Evolutionary conservation across 2,113 vertebrate species (phyloP).

Genomic region (Gymnorhina tibicen): DNA sequence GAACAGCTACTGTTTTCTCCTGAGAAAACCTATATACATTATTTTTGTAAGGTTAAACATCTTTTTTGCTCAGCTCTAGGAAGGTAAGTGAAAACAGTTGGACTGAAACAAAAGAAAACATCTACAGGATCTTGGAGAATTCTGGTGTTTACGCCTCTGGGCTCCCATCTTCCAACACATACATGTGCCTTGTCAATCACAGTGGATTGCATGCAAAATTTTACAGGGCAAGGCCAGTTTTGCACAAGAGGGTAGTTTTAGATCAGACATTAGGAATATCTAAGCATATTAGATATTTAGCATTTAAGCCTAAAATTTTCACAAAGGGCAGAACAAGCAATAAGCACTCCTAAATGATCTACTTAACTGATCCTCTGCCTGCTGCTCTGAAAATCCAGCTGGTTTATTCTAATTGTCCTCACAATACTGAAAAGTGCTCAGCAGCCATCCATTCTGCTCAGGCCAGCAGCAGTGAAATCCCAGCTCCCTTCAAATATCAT

Average conservation of each 20-base stretch:
- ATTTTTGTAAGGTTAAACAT: background rate
- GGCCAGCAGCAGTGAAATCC: background rate
- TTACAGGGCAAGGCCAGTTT: background rate
- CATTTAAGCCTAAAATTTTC: background rate
- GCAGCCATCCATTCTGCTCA: background rate
- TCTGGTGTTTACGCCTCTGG: background rate
- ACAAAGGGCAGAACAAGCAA: background rate
- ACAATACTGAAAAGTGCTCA: background rate
- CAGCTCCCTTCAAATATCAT: background rate
- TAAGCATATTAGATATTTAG: too few relatives aligned
- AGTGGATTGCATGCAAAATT: background rate
- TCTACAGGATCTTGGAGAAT: background rate
- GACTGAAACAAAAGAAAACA: background rate
- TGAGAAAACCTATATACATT: background rate
- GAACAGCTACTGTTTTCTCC: background rate
- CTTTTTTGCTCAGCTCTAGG: background rate
- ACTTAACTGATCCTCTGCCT: background rate
- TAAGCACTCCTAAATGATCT: background rate
- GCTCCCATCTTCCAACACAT: background rate
- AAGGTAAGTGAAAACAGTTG: slow-evolving; percentile 10
- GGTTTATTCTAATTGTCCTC: background rate
- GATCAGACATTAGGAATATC: too few relatives aligned
- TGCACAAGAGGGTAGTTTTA: too few relatives aligned
- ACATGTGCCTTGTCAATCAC: background rate
- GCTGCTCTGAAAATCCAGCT: background rate